Evolutionary conservation across 2,113 vertebrate species (phyloP).

Genomic region (Aix galericulata): DNA sequence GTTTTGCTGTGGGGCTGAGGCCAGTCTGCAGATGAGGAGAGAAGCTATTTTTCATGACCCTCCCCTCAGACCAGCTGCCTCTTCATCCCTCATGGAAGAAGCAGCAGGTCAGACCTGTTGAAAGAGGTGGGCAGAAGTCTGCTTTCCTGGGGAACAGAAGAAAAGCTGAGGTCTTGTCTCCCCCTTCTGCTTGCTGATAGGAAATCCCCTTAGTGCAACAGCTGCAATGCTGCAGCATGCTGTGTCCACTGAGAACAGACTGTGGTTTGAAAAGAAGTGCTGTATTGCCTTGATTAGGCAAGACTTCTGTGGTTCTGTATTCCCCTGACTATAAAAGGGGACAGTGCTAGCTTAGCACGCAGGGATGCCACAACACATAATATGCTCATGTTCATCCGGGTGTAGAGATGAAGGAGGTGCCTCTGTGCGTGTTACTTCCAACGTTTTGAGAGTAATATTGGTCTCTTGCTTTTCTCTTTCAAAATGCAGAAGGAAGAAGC

Average conservation of each 20-base stretch:
- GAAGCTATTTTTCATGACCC: not conserved
- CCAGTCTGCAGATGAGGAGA: not conserved
- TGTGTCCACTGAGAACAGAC: rapidly evolving
- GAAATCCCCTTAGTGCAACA: not conserved
- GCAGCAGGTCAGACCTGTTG: not conserved
- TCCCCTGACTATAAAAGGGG: not conserved
- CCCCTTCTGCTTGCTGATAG: slow-evolving; percentile 43
- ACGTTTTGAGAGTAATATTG: not conserved
- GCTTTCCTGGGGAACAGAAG: not conserved
- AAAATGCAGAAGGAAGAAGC: not conserved
- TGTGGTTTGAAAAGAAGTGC: not conserved
- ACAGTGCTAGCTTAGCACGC: not conserved
- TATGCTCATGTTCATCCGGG: not conserved
- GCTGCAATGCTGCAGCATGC: not conserved
- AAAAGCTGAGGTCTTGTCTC: slow-evolving; percentile 57
- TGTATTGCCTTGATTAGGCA: not conserved
- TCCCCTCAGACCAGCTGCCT: not conserved
- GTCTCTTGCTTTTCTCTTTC: not conserved
- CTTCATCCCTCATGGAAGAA: not conserved
- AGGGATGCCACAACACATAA: not conserved
- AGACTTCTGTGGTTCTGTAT: not conserved
- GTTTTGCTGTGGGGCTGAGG: slow-evolving; percentile 17
- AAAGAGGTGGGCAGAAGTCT: not conserved
- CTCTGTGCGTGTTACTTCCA: not conserved
- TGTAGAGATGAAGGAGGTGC: not conserved